Conservation (phyloP, 1,140 invertebrate species). For the Drosophila orena region DNA sequence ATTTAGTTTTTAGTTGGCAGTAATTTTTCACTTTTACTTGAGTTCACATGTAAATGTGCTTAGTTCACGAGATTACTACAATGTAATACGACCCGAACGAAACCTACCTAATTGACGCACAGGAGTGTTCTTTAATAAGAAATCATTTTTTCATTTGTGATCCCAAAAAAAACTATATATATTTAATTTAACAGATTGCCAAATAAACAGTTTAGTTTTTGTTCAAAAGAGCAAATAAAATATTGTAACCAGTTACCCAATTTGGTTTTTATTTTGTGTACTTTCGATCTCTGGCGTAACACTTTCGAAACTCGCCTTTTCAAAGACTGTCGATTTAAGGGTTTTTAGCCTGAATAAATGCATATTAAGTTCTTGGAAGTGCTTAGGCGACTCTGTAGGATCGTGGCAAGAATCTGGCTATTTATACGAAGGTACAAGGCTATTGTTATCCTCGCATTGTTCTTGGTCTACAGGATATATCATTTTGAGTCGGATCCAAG, state of each 20-base stretch:
- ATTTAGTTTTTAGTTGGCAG: neutral
- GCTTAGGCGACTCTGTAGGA: neutral
- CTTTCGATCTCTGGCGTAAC: neutral
- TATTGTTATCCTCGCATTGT: neutral
- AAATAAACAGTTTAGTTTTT: conserved; percentile 17
- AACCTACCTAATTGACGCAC: neutral
- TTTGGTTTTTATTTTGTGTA: neutral
- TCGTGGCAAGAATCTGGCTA: neutral
- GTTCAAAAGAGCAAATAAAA: conserved; percentile 20
- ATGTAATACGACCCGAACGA: too few species aligned
- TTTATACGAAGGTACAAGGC: conserved; percentile 5
- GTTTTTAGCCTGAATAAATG: neutral
- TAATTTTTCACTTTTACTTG: neutral
- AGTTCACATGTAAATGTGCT: neutral
- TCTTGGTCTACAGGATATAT: conserved; percentile 19
- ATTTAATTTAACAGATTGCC: conserved; percentile 9
- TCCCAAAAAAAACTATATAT: too few species aligned
- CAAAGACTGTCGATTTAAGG: neutral
- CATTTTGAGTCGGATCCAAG: conserved; percentile 14
- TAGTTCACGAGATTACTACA: too few species aligned
- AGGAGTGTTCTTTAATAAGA: neutral
- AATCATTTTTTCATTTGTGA: too few species aligned
- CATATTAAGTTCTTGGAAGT: neutral
- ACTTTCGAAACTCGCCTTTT: neutral
- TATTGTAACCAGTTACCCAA: neutral